Conservation (phyloP, 37 sponge, comb jelly and placozoan species). For the Geodia barretti region DNA sequence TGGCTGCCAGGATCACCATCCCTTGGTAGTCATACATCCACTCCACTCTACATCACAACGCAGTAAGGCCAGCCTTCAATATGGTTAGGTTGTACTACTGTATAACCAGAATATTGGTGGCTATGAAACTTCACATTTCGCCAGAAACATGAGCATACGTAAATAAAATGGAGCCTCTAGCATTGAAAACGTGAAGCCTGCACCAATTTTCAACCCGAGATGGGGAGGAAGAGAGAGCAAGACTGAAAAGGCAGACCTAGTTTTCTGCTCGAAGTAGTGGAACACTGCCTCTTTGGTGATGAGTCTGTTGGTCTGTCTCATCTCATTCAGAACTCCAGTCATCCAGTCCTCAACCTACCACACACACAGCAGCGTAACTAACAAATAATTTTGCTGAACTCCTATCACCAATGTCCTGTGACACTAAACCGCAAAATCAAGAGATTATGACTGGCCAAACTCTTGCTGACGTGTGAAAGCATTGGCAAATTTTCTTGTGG, state of each 20-base stretch:
- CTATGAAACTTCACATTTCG: too few relatives aligned
- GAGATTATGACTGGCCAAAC: too few relatives aligned
- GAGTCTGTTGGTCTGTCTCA: conserved; percentile 93
- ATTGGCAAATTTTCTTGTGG: too few relatives aligned
- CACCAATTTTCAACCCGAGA: too few relatives aligned
- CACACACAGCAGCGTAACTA: too few relatives aligned
- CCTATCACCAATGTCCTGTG: too few relatives aligned
- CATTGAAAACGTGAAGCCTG: not conserved
- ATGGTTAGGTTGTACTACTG: too few relatives aligned
- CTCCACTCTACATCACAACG: conserved; percentile 80
- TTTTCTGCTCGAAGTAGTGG: conserved; percentile 76
- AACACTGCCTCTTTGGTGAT: conserved; percentile 95
- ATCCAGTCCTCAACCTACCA: conserved; percentile 99
- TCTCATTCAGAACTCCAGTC: conserved; percentile 95
- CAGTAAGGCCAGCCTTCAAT: too few relatives aligned
- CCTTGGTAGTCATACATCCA: conserved; percentile 99
- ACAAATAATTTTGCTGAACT: too few relatives aligned
- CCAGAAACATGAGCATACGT: not conserved
- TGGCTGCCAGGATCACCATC: conserved; percentile 94
- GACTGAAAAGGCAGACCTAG: conserved; percentile 45
- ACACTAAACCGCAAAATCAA: too few relatives aligned
- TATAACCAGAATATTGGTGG: too few relatives aligned
- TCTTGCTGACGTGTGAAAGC: too few relatives aligned
- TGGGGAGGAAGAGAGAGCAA: not conserved
- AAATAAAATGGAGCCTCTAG: not conserved